phyloP scores from a whole-genome alignment of 2,888 invertebrate genomes.

The Meiosimyza decipiens region DNA sequence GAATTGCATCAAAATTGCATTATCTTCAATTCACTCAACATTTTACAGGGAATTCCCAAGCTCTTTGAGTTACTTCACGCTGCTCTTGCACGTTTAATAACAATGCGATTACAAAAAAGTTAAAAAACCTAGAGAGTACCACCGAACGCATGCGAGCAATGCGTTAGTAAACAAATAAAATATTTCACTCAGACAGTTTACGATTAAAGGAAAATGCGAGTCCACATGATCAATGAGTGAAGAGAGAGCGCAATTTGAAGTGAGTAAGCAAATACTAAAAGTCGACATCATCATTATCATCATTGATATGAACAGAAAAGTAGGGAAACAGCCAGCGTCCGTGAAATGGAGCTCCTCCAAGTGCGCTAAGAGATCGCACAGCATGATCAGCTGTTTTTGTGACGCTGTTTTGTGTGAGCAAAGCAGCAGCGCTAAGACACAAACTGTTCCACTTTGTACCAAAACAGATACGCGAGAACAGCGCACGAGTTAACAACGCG shows the following conservation, averaged over 20 bases:
- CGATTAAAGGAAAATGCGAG: too few relatives aligned
- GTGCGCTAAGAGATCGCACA: conserved; percentile 7
- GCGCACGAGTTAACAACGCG: conserved; percentile 49
- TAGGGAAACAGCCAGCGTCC: neutral
- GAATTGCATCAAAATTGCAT: neutral
- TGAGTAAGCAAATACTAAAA: too few relatives aligned
- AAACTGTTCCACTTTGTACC: conserved; percentile 37
- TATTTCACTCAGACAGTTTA: too few relatives aligned
- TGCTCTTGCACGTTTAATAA: too few relatives aligned
- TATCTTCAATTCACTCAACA: neutral
- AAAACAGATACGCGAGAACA: conserved; percentile 55
- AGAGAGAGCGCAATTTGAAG: too few relatives aligned
- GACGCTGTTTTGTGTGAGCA: conserved; percentile 1
- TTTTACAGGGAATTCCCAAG: neutral
- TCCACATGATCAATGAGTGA: too few relatives aligned
- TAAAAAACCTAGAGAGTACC: too few relatives aligned
- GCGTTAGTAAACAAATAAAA: too few relatives aligned
- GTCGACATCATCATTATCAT: too few relatives aligned
- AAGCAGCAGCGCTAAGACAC: conserved; percentile 37
- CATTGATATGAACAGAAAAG: neutral
- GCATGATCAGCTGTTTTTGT: conserved; percentile 22
- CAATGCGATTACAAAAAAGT: too few relatives aligned
- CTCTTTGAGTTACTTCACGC: conserved; percentile 9
- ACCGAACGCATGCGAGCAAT: too few relatives aligned
- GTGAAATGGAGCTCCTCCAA: conserved; percentile 21